Evolutionary conservation across 2,888 invertebrate genomes (phyloP).

Genomic region (Andricus quercusramuli): DNA sequence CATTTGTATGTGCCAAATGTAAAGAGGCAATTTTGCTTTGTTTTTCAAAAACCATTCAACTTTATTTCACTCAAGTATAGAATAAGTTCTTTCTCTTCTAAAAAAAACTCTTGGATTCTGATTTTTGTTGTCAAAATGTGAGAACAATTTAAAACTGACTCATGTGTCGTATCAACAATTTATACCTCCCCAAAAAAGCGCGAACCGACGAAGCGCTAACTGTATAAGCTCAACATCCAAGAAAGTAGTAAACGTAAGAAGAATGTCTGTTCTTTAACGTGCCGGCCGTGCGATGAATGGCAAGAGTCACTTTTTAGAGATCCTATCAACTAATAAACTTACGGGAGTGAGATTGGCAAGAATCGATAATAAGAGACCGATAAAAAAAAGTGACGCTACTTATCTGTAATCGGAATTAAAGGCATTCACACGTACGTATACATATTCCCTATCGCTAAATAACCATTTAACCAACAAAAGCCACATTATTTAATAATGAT

Average conservation of each 20-base stretch:
- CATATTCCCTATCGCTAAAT: constrained; percentile 43
- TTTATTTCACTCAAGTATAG: constrained; percentile 43
- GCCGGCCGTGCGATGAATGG: constrained; percentile 21
- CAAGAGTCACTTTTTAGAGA: constrained; percentile 23
- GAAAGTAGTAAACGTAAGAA: constrained; percentile 46
- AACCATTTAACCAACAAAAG: constrained; percentile 27
- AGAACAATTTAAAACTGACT: constrained; percentile 1
- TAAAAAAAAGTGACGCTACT: constrained; percentile 16
- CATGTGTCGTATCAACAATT: constrained; percentile 38
- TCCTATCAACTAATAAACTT: constrained; percentile 8
- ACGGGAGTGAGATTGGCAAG: constrained; percentile 14
- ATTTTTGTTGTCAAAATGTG: background rate
- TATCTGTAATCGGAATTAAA: constrained; percentile 41
- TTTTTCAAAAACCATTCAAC: constrained; percentile 48
- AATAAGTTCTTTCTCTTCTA: constrained; percentile 32
- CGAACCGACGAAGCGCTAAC: constrained; percentile 38
- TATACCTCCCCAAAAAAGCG: constrained; percentile 31
- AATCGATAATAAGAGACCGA: constrained; percentile 1
- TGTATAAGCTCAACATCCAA: constrained; percentile 41
- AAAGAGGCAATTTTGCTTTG: constrained; percentile 1
- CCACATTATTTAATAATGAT: constrained; percentile 57
- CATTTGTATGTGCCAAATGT: background rate
- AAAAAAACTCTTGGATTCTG: constrained; percentile 1
- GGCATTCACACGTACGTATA: constrained; percentile 36
- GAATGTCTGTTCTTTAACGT: constrained; percentile 45